These are phyloP conservation scores for Sciurus carolinensis DNA, from an alignment of 2,797 vertebrate genomes.

Conservation along the genomic window DNA sequence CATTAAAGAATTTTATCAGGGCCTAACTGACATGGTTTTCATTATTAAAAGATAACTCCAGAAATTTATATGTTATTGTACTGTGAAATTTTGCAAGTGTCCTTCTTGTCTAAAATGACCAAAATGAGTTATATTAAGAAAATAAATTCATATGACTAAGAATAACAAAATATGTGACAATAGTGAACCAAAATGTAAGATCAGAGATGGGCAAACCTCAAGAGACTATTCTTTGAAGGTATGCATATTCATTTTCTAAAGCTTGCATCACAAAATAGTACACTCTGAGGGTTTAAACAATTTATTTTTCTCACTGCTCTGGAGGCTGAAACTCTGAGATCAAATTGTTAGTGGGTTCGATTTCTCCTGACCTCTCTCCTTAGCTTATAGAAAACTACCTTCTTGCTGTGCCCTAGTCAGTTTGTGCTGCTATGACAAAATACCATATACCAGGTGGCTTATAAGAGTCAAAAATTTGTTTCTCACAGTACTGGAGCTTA, in stretches of 20 bases:
- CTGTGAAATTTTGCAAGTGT: not conserved
- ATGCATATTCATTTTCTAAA: not conserved
- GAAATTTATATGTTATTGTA: not conserved
- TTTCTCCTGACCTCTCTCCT: not conserved
- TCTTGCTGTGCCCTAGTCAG: not conserved
- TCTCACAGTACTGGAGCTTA: not conserved
- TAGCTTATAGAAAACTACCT: not conserved
- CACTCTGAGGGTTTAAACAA: not conserved
- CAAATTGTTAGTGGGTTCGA: not conserved
- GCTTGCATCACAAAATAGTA: not conserved
- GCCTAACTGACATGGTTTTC: not conserved
- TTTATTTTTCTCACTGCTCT: not conserved
- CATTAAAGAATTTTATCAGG: not conserved
- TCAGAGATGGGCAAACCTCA: not conserved
- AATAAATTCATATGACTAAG: not conserved
- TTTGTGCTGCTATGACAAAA: not conserved
- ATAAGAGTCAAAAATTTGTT: not conserved
- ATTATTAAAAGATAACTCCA: not conserved
- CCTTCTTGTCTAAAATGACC: slow-evolving; percentile 23
- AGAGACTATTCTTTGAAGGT: not conserved
- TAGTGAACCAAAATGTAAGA: not conserved
- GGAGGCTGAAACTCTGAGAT: not conserved
- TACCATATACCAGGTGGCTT: not conserved
- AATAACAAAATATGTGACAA: not conserved
- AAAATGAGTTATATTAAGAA: not conserved